These are phyloP conservation scores for Echinops telfairi DNA, from an alignment of 2,113 vertebrate species.

Conservation along the genomic window DNA sequence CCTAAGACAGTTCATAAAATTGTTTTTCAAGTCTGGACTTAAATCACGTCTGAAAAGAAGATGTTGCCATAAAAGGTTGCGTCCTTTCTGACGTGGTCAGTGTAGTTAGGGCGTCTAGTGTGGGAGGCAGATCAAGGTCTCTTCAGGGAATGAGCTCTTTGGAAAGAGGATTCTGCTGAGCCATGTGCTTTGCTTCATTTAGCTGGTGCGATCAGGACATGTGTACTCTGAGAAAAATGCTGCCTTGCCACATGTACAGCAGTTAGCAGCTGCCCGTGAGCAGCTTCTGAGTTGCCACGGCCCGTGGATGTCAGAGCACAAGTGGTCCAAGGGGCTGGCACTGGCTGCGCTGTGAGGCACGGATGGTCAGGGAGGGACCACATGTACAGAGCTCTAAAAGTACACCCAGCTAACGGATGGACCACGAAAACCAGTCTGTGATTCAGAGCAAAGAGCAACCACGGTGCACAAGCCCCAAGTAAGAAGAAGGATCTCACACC, in stretches of 20 bases:
- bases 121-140: background rate
- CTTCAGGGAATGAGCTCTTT: background rate
- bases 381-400: background rate
- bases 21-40: too few species aligned
- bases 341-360: background rate
- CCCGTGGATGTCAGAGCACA: background rate
- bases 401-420: background rate
- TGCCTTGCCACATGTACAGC: background rate
- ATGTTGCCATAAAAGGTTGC: background rate
- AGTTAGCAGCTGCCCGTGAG: background rate
- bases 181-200: background rate
- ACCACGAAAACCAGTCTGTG: background rate
- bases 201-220: background rate
- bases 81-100: background rate
- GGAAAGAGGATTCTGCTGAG: background rate
- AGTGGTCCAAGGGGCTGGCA: background rate
- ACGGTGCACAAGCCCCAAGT: background rate
- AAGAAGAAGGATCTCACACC: background rate
- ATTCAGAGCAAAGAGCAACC: background rate
- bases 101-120: background rate
- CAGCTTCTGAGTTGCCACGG: background rate
- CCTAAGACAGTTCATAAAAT: background rate
- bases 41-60: background rate
- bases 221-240: background rate
- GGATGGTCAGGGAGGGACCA: background rate